Evolutionary conservation across 2,113 vertebrate species (phyloP), one percentile per base, ranked within the genome.

Genomic region (Calyptommatus sinebrachiatus): DNA sequence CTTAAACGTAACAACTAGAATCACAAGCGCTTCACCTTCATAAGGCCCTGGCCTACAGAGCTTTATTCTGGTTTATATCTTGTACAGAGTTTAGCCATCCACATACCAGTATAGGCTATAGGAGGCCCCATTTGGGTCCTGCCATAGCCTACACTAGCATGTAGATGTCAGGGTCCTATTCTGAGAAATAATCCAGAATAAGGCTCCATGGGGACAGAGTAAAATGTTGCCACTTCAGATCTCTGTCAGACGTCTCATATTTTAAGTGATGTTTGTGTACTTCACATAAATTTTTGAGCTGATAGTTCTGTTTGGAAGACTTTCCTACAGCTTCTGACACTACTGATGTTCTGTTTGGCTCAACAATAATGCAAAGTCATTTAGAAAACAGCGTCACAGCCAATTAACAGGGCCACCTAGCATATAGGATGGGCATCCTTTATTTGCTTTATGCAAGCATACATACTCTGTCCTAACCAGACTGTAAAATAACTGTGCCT

Each of bases 381-480:
- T 85, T 66, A 92, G 72, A 94, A 91, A 91, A 90, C 82, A 92
- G 88, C 95, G 82, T 85, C 94, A 89, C 94, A 96, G 92, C 94
- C 14, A 92, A 93, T 94, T 92, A 93, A 94, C 88, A 93, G 93
- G 91, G 83, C 88, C 83, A 90, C 92, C 91, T 89, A 91, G 88
- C 92, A 83, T 89, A 82, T 88, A 93, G 91, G 93, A 94, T 90
- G 88, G 88, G 91, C 86, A 86, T 83, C 83, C 2, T 68, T 12
- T 91, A 85, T 66, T 88, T 90, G 90, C 82, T 86, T 83, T 81
- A 71, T 83, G 86, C 88, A 71, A 41, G 82, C 94, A 90, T 89
- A 80, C 86, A 80, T 83, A 82, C 45, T 86, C 90, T 91, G 88
- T 79, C 91, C 90, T 87, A 93, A 91, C 89, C 90, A 92, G 82